Base-by-base conservation (phyloP, 2,797 vertebrate species). In the Meda fulgida region DNA sequence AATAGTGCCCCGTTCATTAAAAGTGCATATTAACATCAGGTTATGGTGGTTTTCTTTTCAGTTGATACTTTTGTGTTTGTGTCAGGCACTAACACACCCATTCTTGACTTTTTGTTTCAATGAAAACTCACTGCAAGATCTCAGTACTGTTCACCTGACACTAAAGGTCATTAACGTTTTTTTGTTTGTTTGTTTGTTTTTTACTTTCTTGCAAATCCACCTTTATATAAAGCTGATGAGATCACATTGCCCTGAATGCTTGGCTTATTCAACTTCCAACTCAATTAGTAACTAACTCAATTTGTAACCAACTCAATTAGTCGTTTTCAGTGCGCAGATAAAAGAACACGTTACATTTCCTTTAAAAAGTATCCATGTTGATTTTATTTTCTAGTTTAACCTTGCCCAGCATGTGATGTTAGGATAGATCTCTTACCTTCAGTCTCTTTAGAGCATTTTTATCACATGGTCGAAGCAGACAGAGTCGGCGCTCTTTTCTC, bases 401-500 rank as follows among this genome's bases (percentile, higher is more conserved):
- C 18, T 21, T 73, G 71, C 6, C 7, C 2, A 29, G 43, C 19
- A 31, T 67, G 36, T 48, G 11, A 80, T 48, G 7, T 46, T 66
- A 43, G 29, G 40, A 67, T 29, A 10, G 40, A 29, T 77, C 16
- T 51, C 63, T 87, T 94, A 98, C 98, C 98, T 98, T 97, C 60
- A 97, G 66, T 21, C 69, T 93, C 86, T 91, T 96, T 2, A 95
- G 86, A 73, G 93, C 36, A 1, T 89, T 95, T 82, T 92, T 94
- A 71, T 96, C 91, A 55, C 98, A 99, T 1, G 97, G 98, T 86
- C 95, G 93, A 82, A 99, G 95, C 83, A 97, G 95, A 88, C 98
- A 99, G 46, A 99, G 90, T 80, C 97, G 96, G 7, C 92, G 96
- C 86, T 98, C 97, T 87, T 95, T 98, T 85, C 94, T 96, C 96